Base-by-base conservation (phyloP, 2,113 vertebrate species). In the Sceloporus tristichus region DNA sequence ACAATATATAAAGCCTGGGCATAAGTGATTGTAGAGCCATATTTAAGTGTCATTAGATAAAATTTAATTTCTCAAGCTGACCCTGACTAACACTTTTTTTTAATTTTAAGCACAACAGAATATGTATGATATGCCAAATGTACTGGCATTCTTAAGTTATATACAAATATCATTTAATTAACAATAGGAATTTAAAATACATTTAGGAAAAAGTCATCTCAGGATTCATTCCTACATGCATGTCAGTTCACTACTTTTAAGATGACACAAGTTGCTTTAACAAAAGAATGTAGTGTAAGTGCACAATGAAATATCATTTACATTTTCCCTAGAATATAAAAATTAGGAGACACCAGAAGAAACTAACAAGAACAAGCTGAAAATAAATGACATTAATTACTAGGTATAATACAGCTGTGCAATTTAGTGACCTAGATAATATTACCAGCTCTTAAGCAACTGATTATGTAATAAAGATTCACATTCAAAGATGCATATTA, bases 11-110 rank as follows among this genome's bases (percentile, higher is more conserved):
- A 71, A 71, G 23, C 23, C 77, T 59, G 48, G 56, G 53, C 7
- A 71, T 59, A 73, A 70, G 78, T 73, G 48, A 71, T 38, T 25
- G 56, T 34, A 38, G n/a, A 56, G 38, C 16, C 48, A 19, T 21
- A 16, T 40, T 38, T 76, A 59, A 56, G 29, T 38, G 27, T 91
- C 90, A 90, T 91, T 90, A 90, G 48, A 88, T 94, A 95, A 95
- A 96, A 89, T 92, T 94, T 86, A 91, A 74, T 25, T 91, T 93
- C 90, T 90, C 88, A 86, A 87, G 92, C 88, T 80, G 65, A 93
- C 75, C 38, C 92, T 93, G 93, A 88, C 81, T 89, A 74, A 82
- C 91, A 90, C 53, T 88, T 74, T 73, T 42, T 7, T 27, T 34
- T 18, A 16, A 83, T 88, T 79, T 79, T 40, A 40, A 91, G 84